Conservation (phyloP, 2,888 invertebrate genomes). For the Pammene aurita region DNA sequence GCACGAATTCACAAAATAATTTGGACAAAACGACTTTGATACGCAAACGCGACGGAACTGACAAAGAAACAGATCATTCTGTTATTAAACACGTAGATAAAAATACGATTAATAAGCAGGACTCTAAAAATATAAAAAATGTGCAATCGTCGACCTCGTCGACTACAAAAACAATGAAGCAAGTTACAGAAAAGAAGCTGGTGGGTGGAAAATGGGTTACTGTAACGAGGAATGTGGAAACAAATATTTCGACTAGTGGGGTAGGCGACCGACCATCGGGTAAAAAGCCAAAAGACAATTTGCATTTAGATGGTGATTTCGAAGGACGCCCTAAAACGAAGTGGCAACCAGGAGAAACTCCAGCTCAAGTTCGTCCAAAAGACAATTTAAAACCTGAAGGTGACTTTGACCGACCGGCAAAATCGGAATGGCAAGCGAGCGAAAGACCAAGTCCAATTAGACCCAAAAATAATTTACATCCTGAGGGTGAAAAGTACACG, state of each 20-base stretch:
- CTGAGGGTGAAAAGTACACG: slow-evolving; percentile 79
- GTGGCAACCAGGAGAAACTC: slow-evolving; percentile 65
- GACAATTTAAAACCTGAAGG: slow-evolving; percentile 85
- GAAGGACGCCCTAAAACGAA: slow-evolving; percentile 66
- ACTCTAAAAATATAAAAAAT: slow-evolving; percentile 62
- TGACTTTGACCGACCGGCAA: slow-evolving; percentile 79
- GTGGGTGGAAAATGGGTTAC: slow-evolving; percentile 78
- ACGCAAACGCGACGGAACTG: slow-evolving; percentile 57
- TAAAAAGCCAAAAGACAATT: slow-evolving; percentile 74
- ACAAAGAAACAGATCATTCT: slow-evolving; percentile 56
- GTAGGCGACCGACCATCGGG: slow-evolving; percentile 65
- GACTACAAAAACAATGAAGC: slow-evolving; percentile 81
- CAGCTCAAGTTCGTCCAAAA: slow-evolving; percentile 66
- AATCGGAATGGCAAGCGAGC: slow-evolving; percentile 53
- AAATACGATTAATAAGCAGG: slow-evolving; percentile 59
- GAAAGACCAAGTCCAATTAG: slow-evolving; percentile 69
- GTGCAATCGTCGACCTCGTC: slow-evolving; percentile 58
- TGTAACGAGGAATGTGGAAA: slow-evolving; percentile 86
- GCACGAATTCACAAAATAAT: slow-evolving; percentile 63
- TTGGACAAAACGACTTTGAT: slow-evolving; percentile 73
- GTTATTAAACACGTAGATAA: slow-evolving; percentile 58
- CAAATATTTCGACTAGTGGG: slow-evolving; percentile 74
- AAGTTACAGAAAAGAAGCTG: slow-evolving; percentile 82
- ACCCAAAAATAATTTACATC: slow-evolving; percentile 81
- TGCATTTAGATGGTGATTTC: slow-evolving; percentile 79